These are phyloP conservation scores for Liodrosophila aerea DNA, from an alignment of 2,888 invertebrate species.

Conservation along the genomic window DNA sequence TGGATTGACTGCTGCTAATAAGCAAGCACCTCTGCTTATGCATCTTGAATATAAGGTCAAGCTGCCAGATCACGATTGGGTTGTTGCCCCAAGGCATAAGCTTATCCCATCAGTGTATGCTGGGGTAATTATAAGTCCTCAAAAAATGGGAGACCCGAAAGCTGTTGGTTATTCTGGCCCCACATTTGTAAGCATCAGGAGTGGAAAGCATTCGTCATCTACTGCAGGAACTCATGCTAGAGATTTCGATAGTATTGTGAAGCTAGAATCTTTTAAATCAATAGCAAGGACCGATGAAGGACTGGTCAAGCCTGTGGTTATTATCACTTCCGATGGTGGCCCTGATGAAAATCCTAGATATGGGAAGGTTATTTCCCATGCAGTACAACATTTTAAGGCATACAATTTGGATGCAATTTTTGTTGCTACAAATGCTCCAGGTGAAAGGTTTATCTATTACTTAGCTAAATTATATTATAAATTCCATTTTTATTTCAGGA, in stretches of 20 bases:
- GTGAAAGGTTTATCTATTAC: too few species aligned
- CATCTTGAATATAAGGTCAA: constrained; percentile 1
- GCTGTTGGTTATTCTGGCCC: not conserved
- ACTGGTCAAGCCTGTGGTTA: too few species aligned
- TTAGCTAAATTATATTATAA: too few species aligned
- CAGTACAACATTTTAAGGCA: too few species aligned
- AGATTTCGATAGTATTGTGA: constrained; percentile 3
- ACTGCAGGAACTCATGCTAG: constrained; percentile 1
- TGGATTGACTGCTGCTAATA: too few species aligned
- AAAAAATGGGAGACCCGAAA: not conserved
- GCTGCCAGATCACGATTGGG: not conserved
- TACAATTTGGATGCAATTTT: too few species aligned
- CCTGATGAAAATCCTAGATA: too few species aligned
- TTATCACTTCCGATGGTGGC: too few species aligned
- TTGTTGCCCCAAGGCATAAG: constrained; percentile 3
- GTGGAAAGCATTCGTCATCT: not conserved
- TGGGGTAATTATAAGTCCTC: not conserved
- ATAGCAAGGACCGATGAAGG: not conserved
- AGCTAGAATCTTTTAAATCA: constrained; percentile 1
- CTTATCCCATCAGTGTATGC: not conserved
- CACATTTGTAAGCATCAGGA: constrained; percentile 3
- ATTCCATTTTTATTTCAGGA: too few species aligned
- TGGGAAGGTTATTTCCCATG: too few species aligned
- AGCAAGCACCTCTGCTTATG: not conserved
- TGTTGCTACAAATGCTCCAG: too few species aligned